Conservation (phyloP, 37 sponge, comb jelly and placozoan genomes). For the Chondrilla cf. caribensis region DNA sequence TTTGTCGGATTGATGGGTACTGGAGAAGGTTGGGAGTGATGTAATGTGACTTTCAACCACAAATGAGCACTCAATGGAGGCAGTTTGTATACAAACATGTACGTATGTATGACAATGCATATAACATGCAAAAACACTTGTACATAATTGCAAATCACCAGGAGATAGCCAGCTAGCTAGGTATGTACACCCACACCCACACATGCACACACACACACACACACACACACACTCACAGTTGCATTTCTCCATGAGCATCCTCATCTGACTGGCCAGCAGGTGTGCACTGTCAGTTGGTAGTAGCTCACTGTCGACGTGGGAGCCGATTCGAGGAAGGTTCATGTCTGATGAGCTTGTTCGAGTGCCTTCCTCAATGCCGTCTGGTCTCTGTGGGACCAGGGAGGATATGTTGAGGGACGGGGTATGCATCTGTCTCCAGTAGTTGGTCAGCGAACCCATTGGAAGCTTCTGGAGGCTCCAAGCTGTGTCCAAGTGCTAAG, state of each 20-base stretch:
- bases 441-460: background rate
- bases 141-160: too few species aligned
- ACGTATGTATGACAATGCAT: background rate
- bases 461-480: conserved; percentile 5
- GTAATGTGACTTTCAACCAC: too few species aligned
- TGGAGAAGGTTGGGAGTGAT: too few species aligned
- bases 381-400: background rate
- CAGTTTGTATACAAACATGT: background rate
- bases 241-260: conserved; percentile 9
- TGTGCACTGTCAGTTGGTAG: conserved; percentile 25
- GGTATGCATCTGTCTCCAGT: background rate
- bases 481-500: conserved; percentile 7
- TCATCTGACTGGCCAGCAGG: conserved; percentile 17
- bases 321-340: background rate
- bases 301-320: conserved; percentile 9
- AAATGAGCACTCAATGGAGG: too few species aligned
- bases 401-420: conserved; percentile 1
- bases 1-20: conserved; percentile 28
- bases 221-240: conserved; percentile 17
- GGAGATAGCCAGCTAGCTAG: too few species aligned
- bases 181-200: background rate
- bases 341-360: background rate
- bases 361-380: background rate
- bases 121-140: too few species aligned
- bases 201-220: background rate